Evolutionary conservation across 2,888 invertebrate species (phyloP).

Genomic region (Heliothis peltigera): DNA sequence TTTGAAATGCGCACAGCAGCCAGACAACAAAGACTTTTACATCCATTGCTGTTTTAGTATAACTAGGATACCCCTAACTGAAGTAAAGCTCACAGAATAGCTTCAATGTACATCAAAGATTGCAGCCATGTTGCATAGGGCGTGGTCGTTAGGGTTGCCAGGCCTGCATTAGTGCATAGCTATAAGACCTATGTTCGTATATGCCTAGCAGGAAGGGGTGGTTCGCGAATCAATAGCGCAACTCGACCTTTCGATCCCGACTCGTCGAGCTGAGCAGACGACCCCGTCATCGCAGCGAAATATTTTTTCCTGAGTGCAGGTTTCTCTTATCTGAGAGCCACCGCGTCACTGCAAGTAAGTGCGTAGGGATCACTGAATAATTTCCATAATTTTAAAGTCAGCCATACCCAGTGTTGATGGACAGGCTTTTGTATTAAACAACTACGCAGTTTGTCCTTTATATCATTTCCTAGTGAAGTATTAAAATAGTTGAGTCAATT

Average conservation of each 20-base stretch:
- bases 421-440: background rate
- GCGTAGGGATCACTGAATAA: background rate
- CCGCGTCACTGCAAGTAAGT: background rate
- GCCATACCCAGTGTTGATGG: background rate
- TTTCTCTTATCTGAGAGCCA: background rate
- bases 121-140: slow-evolving; percentile 5
- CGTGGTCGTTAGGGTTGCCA: slow-evolving; percentile 1
- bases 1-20: background rate
- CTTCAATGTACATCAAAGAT: slow-evolving; percentile 29
- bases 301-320: slow-evolving; percentile 3
- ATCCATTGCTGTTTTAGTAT: slow-evolving; percentile 2
- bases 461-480: background rate
- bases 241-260: slow-evolving; percentile 19
- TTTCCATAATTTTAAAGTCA: background rate
- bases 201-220: slow-evolving; percentile 4
- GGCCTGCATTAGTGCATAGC: slow-evolving; percentile 11
- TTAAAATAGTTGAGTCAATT: background rate
- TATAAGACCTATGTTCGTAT: slow-evolving; percentile 28
- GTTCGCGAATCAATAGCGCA: slow-evolving; percentile 11
- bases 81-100: background rate
- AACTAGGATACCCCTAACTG: background rate
- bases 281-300: background rate
- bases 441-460: background rate
- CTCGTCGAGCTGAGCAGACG: slow-evolving; percentile 21
- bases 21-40: background rate